These are phyloP conservation scores for Elanoides forficatus DNA, from an alignment of 2,113 vertebrate species.

Conservation along the genomic window DNA sequence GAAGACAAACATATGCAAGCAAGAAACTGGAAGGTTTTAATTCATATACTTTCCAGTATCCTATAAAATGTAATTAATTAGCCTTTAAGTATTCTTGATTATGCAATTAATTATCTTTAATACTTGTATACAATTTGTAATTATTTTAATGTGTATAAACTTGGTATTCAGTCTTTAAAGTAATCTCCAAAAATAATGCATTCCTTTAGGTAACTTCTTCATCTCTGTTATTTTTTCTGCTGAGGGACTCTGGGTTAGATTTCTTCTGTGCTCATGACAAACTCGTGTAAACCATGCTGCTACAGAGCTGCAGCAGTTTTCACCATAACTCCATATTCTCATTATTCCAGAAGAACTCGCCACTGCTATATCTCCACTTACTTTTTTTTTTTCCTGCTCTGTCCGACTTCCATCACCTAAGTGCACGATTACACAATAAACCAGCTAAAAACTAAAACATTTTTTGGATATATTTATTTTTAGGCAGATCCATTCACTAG, in stretches of 20 bases:
- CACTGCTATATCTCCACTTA: neutral
- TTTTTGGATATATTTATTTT: neutral
- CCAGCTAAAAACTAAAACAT: neutral
- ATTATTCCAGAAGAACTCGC: neutral
- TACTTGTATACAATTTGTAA: neutral
- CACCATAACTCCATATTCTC: neutral
- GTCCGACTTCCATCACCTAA: neutral
- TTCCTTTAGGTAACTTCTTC: neutral
- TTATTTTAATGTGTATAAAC: neutral
- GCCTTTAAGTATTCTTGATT: neutral
- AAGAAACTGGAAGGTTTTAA: neutral
- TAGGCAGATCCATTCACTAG: neutral
- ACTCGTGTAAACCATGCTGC: neutral
- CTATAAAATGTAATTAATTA: neutral
- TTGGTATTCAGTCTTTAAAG: neutral
- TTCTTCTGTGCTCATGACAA: neutral
- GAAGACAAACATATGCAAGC: neutral
- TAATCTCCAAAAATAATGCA: neutral
- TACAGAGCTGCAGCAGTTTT: neutral
- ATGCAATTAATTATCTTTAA: neutral
- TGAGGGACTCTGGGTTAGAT: neutral
- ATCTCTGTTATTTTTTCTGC: neutral
- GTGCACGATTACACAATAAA: neutral
- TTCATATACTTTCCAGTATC: neutral
- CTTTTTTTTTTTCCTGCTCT: neutral